Percentiles rank a stretch among this genome's conserved stretches.
Evolutionary conservation across 2,113 vertebrate genomes (phyloP).

Genomic region (Limnothrissa miodon): DNA sequence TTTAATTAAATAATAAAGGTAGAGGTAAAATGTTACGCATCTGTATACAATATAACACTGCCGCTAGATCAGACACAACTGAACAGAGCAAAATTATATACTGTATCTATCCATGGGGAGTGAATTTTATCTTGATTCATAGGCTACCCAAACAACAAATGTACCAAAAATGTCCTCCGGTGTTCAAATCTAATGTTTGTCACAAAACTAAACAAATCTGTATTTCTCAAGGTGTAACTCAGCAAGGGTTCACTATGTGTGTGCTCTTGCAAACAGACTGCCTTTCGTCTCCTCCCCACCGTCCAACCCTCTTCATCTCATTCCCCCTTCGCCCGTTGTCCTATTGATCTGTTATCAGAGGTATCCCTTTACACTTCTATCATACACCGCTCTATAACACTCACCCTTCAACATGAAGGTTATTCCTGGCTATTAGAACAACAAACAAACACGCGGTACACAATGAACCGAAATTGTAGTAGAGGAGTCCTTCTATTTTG

Average conservation of each 20-base stretch:
- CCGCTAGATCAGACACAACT: too few relatives aligned
- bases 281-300: slow-evolving; percentile 15
- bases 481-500: slow-evolving; percentile 23
- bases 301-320: neutral
- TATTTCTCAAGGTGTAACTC: slow-evolving; percentile 30
- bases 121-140: too few relatives aligned
- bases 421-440: slow-evolving; percentile 30
- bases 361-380: slow-evolving; percentile 49
- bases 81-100: too few relatives aligned
- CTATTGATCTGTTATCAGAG: slow-evolving; percentile 51
- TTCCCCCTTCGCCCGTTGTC: neutral
- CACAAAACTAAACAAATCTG: neutral
- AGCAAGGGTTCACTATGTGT: slow-evolving; percentile 7
- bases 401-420: slow-evolving; percentile 52
- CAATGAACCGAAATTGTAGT: slow-evolving; percentile 24
- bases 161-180: neutral
- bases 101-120: too few relatives aligned
- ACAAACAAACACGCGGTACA: slow-evolving; percentile 5
- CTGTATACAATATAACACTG: too few relatives aligned
- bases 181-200: neutral
- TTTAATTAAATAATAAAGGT: too few relatives aligned
- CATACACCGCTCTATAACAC: slow-evolving; percentile 35
- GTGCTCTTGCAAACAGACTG: slow-evolving; percentile 31
- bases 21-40: too few relatives aligned
- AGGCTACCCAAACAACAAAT: neutral